Evolutionary conservation across 2,888 invertebrate species (phyloP), one percentile per base, ranked within the genome.

Genomic region (Acrobasis repandana): DNA sequence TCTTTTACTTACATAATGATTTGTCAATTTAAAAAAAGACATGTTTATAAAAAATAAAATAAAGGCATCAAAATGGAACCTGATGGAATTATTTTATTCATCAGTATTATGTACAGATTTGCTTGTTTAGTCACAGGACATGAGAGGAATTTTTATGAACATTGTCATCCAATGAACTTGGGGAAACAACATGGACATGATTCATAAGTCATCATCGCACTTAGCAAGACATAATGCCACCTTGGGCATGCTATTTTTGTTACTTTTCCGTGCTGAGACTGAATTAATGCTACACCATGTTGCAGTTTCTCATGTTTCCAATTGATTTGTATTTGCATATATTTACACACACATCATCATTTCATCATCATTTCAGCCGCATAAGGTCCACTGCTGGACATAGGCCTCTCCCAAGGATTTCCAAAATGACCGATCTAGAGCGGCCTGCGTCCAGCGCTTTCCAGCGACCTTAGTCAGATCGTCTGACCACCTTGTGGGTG

Each of bases 111-210:
- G 36, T 9, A 38, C 11, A 14, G 9, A 43, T 43, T 43, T 43
- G 43, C 1, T 14, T 43, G 43, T 43, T 43, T 43, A 43, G 43
- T 43, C n/a, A 43, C 43, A 43, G 38, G 38, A 38, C 14, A 43
- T 43, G 43, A 38, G 38, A 38, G 43, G 43, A 14, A 43, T 14
- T 43, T 43, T 11, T 1, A 28, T 28, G 28, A 11, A 11, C 10
- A 50, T 50, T 18, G 50, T 50, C 50, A 50, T 50, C 20, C 50
- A 50, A 50, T 50, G 9, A 20, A 18, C 18, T 18, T 49, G 16
- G 11, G 16, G 11, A 49, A 49, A 10, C 11, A 10, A 14, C 9
- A 50, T 18, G 50, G 9, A 8, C 49, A 20, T 49, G 49, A 49
- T 49, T 49, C 49, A 16, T 20, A 49, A 49, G 16, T 38, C 18